Evolutionary conservation across 2,888 invertebrate genomes (phyloP), one percentile per base, ranked within the genome.

Genomic region (Gerris lacustris): DNA sequence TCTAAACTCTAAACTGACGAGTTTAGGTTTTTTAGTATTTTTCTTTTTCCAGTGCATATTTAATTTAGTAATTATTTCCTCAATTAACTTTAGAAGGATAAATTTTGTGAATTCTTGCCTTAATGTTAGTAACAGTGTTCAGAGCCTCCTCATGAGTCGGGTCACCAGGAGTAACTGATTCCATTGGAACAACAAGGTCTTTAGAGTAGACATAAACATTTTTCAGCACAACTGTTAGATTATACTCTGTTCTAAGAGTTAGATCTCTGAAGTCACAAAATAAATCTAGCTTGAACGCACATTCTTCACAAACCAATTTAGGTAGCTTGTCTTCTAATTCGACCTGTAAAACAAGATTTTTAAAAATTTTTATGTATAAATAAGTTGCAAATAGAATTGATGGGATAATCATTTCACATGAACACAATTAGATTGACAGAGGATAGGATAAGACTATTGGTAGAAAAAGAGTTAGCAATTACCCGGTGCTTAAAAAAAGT

Each of bases 251-350:
- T 71, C 83, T 81, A 44, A 84, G 75, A 74, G 83, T 82, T 75
- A 84, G 82, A 75, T 85, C 84, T 70, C 84, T 81, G 77, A 86
- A 86, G 69, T 85, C 84, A 75, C 81, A 83, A 70, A 85, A 79
- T 68, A 84, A 79, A 74, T 86, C 85, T 69, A 86, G 76, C 76
- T 86, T 86, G 73, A 82, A 85, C 11, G 84, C 80, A 76, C 86
- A 86, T 67, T 83, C 82, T 73, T 83, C 82, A 75, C 86, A 86
- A 5, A 86, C 82, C 77, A 84, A 82, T 80, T 86, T 86, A 31
- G 86, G 85, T 67, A 86, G 79, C 74, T 83, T 82, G 77, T 86
- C 86, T 31, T 80, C 78, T 78, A 83, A 80, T 66, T 83, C 82
- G 45, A 86, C 82, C 86, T 85, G 74, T 44, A 79, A 79, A 69